Evolutionary conservation across 92 coral and sea anemone genomes (phyloP), one percentile per base, ranked within the genome.

Genomic region (Epizoanthus ramosus): DNA sequence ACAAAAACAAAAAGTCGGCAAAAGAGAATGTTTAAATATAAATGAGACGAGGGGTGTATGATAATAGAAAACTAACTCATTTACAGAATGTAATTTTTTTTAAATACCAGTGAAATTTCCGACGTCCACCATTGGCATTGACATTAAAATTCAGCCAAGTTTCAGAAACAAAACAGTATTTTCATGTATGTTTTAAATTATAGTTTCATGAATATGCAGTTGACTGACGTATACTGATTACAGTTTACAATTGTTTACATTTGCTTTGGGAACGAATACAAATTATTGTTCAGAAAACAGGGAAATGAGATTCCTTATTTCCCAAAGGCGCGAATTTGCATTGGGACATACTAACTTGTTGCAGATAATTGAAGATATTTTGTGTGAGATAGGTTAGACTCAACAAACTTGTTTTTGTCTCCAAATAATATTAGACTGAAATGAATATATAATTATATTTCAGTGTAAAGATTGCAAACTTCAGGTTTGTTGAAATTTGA

Each of bases 171-270:
- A 39, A 21, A 16, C 3, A 77, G 19, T 5, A 21, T n/a, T 19
- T 61, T 19, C 4, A 61, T 7, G 19, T 61, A 21, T 21, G 19
- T 77, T 63, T 43, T 22, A 77, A 21, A 77, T 65, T 67, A 67
- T 19, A 21, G 5, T 41, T 77, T 53, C 18, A 57, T 57, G 17
- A 18, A 59, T 31, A 43, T 5, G 21, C 53, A 22, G 19, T 41
- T 12, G 71, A n/a, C 58, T 60, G 50, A 60, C 70, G 33, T 50
- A 50, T 74, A 47, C 63, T 47, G 68, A 77, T 77, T 77, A 59
- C 10, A 77, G 82, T 77, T 23, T 77, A 58, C 14, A 41, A 61
- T 77, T 77, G 63, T 77, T 77, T 61, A 77, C 71, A 61, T 23
- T 61, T 61, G 63, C n/a, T 77, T 68, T 77, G 59, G 82, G 71